Conservation (phyloP, 2,113 vertebrate genomes). For the Fulica atra region DNA sequence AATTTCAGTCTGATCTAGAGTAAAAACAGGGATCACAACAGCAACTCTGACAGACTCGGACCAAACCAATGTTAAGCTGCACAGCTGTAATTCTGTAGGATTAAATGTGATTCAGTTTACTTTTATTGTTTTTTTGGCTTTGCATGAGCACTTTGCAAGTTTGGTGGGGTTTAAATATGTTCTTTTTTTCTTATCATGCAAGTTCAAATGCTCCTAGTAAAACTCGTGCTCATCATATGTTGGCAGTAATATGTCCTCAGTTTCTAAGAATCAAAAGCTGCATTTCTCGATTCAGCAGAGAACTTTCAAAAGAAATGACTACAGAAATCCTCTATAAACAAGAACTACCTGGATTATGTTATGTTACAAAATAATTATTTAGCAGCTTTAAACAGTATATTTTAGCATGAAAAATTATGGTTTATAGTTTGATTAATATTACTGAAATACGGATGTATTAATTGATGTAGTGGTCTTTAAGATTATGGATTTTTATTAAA, state of each 20-base stretch:
- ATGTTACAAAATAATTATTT: neutral
- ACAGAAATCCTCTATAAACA: neutral
- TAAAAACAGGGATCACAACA: neutral
- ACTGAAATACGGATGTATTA: neutral
- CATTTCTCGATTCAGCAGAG: neutral
- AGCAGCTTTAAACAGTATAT: neutral
- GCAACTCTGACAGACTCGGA: neutral
- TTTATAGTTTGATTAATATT: neutral
- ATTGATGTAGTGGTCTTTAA: accelerated
- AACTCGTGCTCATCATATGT: neutral
- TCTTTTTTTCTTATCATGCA: neutral
- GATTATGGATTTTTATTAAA: neutral
- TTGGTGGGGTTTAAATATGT: neutral
- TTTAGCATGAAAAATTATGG: neutral
- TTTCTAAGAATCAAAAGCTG: neutral
- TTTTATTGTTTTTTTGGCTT: neutral
- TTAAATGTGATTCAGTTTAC: neutral
- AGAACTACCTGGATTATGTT: neutral
- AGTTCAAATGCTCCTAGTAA: neutral
- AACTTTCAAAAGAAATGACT: neutral
- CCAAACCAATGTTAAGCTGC: neutral
- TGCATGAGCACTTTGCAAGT: neutral
- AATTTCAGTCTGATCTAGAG: neutral
- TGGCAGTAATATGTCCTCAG: neutral
- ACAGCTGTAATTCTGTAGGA: neutral